A percentile compares a stretch with the other conserved stretches of the same genome.
These are phyloP conservation scores for Porites australiensis DNA, from an alignment of 64 coral and sea anemone species.

Conservation along the genomic window DNA sequence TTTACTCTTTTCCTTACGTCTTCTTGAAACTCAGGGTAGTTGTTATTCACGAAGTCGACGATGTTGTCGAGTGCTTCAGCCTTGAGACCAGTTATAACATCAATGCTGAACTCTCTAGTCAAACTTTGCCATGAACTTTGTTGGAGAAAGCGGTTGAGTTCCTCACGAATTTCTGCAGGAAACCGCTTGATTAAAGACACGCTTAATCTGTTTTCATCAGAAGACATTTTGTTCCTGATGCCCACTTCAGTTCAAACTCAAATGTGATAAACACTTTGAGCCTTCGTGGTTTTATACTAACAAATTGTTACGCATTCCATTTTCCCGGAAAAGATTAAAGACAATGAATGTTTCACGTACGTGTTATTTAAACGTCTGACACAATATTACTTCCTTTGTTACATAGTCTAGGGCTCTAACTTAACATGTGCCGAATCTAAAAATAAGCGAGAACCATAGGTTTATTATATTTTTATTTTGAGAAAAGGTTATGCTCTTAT, in stretches of 20 bases:
- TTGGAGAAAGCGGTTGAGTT: constrained; percentile 38
- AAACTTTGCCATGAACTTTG: constrained; percentile 43
- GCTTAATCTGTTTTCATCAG: background rate
- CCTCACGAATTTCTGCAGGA: constrained; percentile 51
- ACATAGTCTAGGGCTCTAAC: no score
- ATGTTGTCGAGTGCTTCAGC: constrained; percentile 39
- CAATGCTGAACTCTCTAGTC: constrained; percentile 63
- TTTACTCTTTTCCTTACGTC: constrained; percentile 40
- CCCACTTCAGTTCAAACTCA: no score
- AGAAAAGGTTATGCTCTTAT: no score
- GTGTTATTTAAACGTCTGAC: no score
- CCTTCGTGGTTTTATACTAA: background rate
- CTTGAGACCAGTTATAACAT: constrained; percentile 32
- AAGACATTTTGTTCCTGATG: no score
- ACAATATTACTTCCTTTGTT: no score
- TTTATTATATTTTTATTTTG: no score
- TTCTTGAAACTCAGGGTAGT: constrained; percentile 15
- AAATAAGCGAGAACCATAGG: no score
- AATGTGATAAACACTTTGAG: no score
- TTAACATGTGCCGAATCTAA: no score
- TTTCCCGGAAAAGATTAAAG: no score
- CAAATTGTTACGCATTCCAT: background rate
- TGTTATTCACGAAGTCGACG: constrained; percentile 37
- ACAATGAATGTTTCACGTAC: no score
- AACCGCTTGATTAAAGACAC: constrained; percentile 30